Conservation (phyloP, 2,797 vertebrate species). For the Spondyliosoma cantharus region DNA sequence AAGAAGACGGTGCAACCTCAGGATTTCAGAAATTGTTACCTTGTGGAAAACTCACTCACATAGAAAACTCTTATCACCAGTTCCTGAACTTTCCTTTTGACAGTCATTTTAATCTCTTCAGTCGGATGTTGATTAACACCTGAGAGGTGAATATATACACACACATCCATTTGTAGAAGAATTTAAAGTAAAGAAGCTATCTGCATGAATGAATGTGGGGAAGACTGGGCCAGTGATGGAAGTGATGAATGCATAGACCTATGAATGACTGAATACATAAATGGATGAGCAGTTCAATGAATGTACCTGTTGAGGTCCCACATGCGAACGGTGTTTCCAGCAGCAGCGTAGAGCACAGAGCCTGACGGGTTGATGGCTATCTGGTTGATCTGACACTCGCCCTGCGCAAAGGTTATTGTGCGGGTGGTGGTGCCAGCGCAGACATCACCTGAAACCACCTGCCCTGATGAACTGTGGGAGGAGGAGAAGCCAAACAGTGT, state of each 20-base stretch:
- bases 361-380: slow-evolving; percentile 92
- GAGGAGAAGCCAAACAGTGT: slow-evolving; percentile 1
- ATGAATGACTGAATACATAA: slow-evolving; percentile 7
- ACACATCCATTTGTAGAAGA: background rate
- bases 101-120: slow-evolving; percentile 3
- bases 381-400: slow-evolving; percentile 98
- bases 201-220: background rate
- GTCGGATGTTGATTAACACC: slow-evolving; percentile 24
- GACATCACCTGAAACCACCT: slow-evolving; percentile 92
- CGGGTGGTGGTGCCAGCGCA: slow-evolving; percentile 90
- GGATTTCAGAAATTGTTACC: slow-evolving; percentile 27
- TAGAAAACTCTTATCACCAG: slow-evolving; percentile 1
- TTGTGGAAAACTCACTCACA: slow-evolving; percentile 24
- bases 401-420: slow-evolving; percentile 90
- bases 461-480: slow-evolving; percentile 90
- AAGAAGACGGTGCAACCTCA: background rate
- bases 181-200: slow-evolving; percentile 10
- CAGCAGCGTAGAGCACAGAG: slow-evolving; percentile 90
- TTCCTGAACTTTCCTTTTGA: background rate
- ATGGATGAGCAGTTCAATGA: slow-evolving; percentile 11
- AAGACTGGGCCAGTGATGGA: background rate
- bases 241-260: background rate
- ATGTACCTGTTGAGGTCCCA: slow-evolving; percentile 96
- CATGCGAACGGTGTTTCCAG: slow-evolving; percentile 92
- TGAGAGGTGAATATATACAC: slow-evolving; percentile 11